phyloP scores from a whole-genome alignment of 2,797 vertebrate species.

The Urosaurus nigricauda region DNA sequence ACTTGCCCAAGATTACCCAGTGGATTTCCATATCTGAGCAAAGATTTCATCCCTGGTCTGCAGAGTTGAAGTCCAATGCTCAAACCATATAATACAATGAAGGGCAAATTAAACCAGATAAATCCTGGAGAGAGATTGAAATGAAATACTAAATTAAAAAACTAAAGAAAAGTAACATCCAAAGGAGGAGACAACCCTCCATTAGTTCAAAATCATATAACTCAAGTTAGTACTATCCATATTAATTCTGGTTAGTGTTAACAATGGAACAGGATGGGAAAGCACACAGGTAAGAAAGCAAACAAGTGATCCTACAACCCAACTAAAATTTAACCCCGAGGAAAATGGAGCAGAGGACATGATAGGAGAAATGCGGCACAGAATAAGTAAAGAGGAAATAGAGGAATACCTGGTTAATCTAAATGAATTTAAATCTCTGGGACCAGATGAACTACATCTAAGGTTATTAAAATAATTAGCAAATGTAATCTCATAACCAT shows the following conservation, averaged over 20 bases:
- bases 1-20: too few species aligned
- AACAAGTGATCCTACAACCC: not conserved
- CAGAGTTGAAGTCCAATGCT: too few species aligned
- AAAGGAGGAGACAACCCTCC: not conserved
- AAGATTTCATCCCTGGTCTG: too few species aligned
- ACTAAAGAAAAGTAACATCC: not conserved
- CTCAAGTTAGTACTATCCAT: not conserved
- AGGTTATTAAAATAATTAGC: too few species aligned
- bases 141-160: not conserved
- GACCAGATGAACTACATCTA: too few species aligned
- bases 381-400: too few species aligned
- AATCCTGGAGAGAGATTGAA: not conserved
- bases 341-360: too few species aligned
- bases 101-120: not conserved
- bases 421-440: too few species aligned
- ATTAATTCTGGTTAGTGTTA: not conserved
- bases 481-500: too few species aligned
- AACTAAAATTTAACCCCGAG: not conserved
- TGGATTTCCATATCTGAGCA: too few species aligned
- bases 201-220: not conserved
- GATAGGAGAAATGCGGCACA: too few species aligned
- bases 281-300: not conserved
- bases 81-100: not conserved
- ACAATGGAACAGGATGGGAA: not conserved
- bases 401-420: too few species aligned